A percentile compares a stretch with the other conserved stretches of the same genome.
phyloP scores from a whole-genome alignment of 2,113 vertebrate species.

The Oryzias woworae region DNA sequence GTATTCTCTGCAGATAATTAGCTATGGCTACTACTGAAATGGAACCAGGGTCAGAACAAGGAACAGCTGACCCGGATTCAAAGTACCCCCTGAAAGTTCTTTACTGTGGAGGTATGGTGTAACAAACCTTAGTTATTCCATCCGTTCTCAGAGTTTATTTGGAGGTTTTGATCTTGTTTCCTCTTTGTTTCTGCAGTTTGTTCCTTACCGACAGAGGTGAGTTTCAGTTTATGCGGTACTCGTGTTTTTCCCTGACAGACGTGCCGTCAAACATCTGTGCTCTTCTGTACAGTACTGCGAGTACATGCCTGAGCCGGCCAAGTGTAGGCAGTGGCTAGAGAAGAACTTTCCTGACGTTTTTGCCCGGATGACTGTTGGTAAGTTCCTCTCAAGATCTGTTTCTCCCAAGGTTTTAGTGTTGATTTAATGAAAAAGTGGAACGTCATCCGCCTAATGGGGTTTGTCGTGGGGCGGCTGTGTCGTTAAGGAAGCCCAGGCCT shows the following conservation, averaged over 20 bases:
- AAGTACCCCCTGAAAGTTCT: conserved; percentile 91
- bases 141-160: not conserved
- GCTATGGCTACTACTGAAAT: conserved; percentile 86
- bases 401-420: not conserved
- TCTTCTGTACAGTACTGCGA: conserved; percentile 87
- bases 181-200: conserved; percentile 68
- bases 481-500: too few species aligned
- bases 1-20: conserved; percentile 46
- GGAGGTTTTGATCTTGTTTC: not conserved
- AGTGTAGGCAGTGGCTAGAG: conserved; percentile 98
- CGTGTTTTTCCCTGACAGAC: not conserved
- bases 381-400: conserved; percentile 47
- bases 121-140: not conserved
- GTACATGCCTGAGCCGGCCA: conserved; percentile 98
- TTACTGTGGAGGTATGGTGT: conserved; percentile 90
- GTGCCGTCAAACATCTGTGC: too few species aligned
- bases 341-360: conserved; percentile 98
- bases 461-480: too few species aligned
- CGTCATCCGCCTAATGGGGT: too few species aligned
- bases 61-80: conserved; percentile 74
- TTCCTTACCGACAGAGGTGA: conserved; percentile 81
- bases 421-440: not conserved
- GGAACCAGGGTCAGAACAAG: conserved; percentile 77
- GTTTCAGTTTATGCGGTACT: conserved; percentile 5
- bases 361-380: conserved; percentile 95